Base-by-base conservation (phyloP, 2,797 vertebrate species). In the Graptemys geographica region DNA sequence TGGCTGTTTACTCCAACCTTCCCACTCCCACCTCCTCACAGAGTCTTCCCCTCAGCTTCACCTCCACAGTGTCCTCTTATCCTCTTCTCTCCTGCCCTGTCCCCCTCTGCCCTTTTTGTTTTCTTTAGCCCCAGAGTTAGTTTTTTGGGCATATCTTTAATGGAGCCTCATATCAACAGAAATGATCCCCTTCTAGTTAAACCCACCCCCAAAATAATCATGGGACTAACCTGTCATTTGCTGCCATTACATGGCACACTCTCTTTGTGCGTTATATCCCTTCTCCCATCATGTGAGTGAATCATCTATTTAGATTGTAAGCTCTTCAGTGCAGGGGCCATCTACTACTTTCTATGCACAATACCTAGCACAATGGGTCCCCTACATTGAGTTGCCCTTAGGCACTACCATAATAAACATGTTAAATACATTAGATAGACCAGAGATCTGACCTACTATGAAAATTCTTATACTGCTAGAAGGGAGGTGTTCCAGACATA, bases 101-200 rank as follows among this genome's bases (percentile, higher is more conserved):
- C n/a, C 37, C 19, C 65, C 10, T 41, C 65, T 6, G 21, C 21
- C 65, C n/a, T 72, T 41, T 65, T 23, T 37, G 19, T 41, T 72
- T 23, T 37, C 37, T 69, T n/a, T 69, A 37, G 8, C n/a, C 8
- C 9, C 65, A 37, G 8, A 19, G 65, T 69, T 69, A 37, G 65
- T 69, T 19, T 57, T 69, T 37, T 69, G 33, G 9, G 16, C 62
- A 37, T 21, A 16, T 80, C 85, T 80, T 87, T 85, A 81, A 78
- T 87, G 47, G 88, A 84, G 95, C 79, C 86, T 55, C 47, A 23
- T 79, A 79, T 90, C 72, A 57, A 27, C 16, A 16, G 12, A 25
- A 41, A 44, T 37, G 33, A 72, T 41, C 10, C 37, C 65, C n/a
- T 23, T 72, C 19, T 41, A 72, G 65, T 37, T 72, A 72, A 72